These are phyloP conservation scores for Vidua chalybeata DNA, from an alignment of 2,113 vertebrate species.

Conservation along the genomic window DNA sequence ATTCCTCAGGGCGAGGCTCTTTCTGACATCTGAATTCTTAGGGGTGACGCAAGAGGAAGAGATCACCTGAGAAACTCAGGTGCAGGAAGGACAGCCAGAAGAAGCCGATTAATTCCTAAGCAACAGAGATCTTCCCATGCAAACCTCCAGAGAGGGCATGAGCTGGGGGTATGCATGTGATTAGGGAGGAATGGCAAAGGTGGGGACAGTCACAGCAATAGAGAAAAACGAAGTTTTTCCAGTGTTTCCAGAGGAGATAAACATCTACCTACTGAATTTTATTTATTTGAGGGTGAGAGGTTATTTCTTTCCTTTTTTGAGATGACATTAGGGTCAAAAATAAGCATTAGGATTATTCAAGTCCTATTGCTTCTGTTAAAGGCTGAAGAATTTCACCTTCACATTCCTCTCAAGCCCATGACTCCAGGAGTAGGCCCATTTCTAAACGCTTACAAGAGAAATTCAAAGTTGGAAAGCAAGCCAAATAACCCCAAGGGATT, in stretches of 20 bases:
- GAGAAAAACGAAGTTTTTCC: neutral
- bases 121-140: conserved; percentile 17
- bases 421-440: neutral
- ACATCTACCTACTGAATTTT: neutral
- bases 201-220: neutral
- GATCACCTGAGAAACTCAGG: neutral
- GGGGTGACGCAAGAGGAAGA: neutral
- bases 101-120: conserved; percentile 49
- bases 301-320: neutral
- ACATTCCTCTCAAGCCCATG: neutral
- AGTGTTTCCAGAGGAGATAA: neutral
- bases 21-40: neutral
- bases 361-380: neutral
- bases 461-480: neutral
- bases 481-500: neutral
- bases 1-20: neutral
- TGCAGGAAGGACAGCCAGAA: neutral
- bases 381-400: neutral
- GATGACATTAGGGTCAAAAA: neutral
- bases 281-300: neutral
- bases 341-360: neutral
- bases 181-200: conserved; percentile 26
- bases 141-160: neutral
- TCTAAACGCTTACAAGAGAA: neutral
- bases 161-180: neutral